Conservation (phyloP, 2,888 invertebrate genomes). For the Halictus quadricinctus region DNA sequence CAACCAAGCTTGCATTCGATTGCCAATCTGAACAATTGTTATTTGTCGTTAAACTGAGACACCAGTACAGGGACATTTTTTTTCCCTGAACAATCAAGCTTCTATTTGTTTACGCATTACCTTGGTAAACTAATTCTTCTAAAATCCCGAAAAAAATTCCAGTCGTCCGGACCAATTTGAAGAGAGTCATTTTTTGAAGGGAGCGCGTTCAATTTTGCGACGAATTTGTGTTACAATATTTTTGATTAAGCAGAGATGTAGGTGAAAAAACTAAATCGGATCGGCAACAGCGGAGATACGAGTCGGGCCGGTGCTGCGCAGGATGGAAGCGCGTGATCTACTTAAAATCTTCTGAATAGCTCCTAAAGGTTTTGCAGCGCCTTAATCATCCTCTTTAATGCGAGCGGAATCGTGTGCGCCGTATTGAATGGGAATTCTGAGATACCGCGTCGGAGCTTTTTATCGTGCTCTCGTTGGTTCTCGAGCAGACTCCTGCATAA, state of each 20-base stretch:
- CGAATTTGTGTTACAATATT: not conserved
- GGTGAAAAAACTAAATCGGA: not conserved
- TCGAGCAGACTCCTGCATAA: slow-evolving; percentile 60
- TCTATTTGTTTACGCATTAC: not conserved
- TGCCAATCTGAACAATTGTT: not conserved
- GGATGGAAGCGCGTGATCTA: slow-evolving; percentile 2
- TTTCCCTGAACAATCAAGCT: not conserved
- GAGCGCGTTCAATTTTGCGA: not conserved
- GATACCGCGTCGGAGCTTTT: slow-evolving; percentile 55
- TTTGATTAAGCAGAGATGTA: not conserved
- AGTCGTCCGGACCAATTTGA: not conserved
- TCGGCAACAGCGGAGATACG: not conserved
- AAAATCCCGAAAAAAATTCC: not conserved
- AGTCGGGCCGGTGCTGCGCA: not conserved
- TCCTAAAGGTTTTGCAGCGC: slow-evolving; percentile 23
- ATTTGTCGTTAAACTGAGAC: not conserved
- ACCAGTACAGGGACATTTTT: not conserved
- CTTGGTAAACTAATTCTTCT: not conserved
- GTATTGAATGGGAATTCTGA: slow-evolving; percentile 49
- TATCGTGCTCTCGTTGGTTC: slow-evolving; percentile 52
- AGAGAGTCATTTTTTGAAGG: not conserved
- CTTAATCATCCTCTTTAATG: slow-evolving; percentile 52
- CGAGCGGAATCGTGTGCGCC: slow-evolving; percentile 37
- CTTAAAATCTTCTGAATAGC: slow-evolving; percentile 12
- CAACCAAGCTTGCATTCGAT: not conserved